A percentile compares a stretch with the other conserved stretches of the same genome.
phyloP scores from a whole-genome alignment of 2,888 invertebrate species.

The Nymphalis urticae region DNA sequence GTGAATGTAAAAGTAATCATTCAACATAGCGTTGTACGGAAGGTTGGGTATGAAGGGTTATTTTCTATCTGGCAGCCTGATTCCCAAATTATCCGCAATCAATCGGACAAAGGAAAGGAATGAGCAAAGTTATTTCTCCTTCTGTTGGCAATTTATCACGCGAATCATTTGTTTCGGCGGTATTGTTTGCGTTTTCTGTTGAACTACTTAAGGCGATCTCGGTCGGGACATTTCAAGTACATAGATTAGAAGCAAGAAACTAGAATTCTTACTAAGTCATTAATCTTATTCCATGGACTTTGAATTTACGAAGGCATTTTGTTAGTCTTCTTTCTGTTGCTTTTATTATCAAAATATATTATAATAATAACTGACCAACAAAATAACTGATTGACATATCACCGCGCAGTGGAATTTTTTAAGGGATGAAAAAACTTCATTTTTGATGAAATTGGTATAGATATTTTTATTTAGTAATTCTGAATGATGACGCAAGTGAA shows the following conservation, averaged over 20 bases:
- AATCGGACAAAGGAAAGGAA: slow-evolving; percentile 68
- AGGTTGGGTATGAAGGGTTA: slow-evolving; percentile 49
- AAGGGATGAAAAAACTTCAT: no score
- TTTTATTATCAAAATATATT: no score
- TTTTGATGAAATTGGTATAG: no score
- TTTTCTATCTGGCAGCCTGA: slow-evolving; percentile 56
- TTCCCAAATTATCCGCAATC: slow-evolving; percentile 72
- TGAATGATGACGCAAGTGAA: no score
- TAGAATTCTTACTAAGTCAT: not conserved
- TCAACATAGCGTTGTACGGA: no score
- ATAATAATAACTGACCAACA: no score
- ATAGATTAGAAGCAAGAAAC: not conserved
- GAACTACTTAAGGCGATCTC: not conserved
- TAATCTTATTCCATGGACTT: not conserved
- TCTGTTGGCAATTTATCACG: slow-evolving; percentile 65
- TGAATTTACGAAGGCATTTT: not conserved
- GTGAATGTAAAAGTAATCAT: no score
- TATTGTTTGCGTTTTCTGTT: slow-evolving; percentile 52
- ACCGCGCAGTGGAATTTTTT: no score
- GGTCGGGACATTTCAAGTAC: not conserved
- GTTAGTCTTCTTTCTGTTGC: no score
- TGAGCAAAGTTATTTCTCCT: slow-evolving; percentile 59
- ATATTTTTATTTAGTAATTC: no score
- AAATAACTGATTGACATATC: no score
- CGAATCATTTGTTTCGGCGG: slow-evolving; percentile 61